Conservation (phyloP, 1,140 invertebrate genomes). For the Acarapis woodi region DNA sequence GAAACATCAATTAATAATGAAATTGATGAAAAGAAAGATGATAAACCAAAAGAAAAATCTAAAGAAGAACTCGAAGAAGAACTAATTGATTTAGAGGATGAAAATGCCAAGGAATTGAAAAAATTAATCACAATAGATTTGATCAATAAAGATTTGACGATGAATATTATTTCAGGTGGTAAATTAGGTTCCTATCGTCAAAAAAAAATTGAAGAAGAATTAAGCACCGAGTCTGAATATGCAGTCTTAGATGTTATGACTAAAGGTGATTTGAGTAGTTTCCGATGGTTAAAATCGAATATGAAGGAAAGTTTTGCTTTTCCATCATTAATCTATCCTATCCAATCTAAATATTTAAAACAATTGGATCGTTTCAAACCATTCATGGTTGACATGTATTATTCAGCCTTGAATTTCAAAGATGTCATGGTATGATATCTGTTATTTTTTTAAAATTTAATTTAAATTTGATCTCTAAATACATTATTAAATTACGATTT, state of each 20-base stretch:
- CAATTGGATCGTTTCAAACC: slow-evolving; percentile 37
- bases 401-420: slow-evolving; percentile 79
- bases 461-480: too few species aligned
- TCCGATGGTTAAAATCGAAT: slow-evolving; percentile 70
- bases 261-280: slow-evolving; percentile 54
- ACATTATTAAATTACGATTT: too few species aligned
- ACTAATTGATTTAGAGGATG: too few species aligned
- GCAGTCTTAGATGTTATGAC: slow-evolving; percentile 55
- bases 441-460: too few species aligned
- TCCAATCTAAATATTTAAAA: too few species aligned
- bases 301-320: slow-evolving; percentile 14
- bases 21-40: neutral
- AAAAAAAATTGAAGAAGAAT: slow-evolving; percentile 29
- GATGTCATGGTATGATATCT: slow-evolving; percentile 93
- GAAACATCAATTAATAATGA: neutral
- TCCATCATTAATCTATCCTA: too few species aligned
- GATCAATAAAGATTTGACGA: slow-evolving; percentile 38
- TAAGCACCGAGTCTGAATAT: neutral
- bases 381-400: slow-evolving; percentile 53
- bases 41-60: too few species aligned
- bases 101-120: too few species aligned
- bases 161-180: slow-evolving; percentile 40
- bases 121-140: slow-evolving; percentile 26
- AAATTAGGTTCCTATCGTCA: neutral
- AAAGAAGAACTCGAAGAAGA: too few species aligned